A percentile compares a stretch with the other conserved stretches of the same genome.
phyloP scores from a whole-genome alignment of 1,140 invertebrate genomes.

The Cydia splendana region DNA sequence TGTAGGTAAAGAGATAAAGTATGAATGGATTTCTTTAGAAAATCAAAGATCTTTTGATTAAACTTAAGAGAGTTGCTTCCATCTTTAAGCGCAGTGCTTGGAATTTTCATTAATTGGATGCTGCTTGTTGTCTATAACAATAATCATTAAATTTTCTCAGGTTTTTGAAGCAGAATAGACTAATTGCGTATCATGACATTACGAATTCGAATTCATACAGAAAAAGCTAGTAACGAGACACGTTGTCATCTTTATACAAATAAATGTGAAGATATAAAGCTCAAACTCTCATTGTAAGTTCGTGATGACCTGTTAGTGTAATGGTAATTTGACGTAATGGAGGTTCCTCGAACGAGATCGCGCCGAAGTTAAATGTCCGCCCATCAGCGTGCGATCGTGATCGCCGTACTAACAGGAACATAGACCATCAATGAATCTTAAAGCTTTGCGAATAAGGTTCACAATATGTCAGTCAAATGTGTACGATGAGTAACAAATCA shows the following conservation, averaged over 20 bases:
- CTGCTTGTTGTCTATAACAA: too few species aligned
- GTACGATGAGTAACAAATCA: slow-evolving; percentile 14
- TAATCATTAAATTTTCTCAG: too few species aligned
- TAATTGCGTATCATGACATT: too few species aligned
- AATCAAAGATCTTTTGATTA: neutral
- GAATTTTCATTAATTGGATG: neutral
- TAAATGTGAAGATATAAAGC: neutral
- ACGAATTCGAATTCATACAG: too few species aligned
- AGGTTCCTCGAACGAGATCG: slow-evolving; percentile 3
- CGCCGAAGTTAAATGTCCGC: slow-evolving; percentile 31
- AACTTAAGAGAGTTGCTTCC: too few species aligned
- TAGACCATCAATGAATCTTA: too few species aligned
- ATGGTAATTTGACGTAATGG: slow-evolving; percentile 27
- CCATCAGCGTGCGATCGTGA: slow-evolving; percentile 17
- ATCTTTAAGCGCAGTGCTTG: neutral
- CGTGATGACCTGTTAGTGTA: slow-evolving; percentile 23
- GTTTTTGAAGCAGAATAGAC: neutral
- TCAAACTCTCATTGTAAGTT: neutral
- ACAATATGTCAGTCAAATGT: too few species aligned
- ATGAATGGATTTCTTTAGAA: neutral
- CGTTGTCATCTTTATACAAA: neutral
- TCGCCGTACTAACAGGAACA: neutral
- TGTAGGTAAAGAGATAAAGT: neutral
- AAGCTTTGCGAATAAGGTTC: too few species aligned
- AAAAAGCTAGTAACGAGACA: neutral